A percentile compares a stretch with the other conserved stretches of the same genome.
phyloP scores from a whole-genome alignment of 2,888 invertebrate genomes.

The Lepidochitona cinerea region DNA sequence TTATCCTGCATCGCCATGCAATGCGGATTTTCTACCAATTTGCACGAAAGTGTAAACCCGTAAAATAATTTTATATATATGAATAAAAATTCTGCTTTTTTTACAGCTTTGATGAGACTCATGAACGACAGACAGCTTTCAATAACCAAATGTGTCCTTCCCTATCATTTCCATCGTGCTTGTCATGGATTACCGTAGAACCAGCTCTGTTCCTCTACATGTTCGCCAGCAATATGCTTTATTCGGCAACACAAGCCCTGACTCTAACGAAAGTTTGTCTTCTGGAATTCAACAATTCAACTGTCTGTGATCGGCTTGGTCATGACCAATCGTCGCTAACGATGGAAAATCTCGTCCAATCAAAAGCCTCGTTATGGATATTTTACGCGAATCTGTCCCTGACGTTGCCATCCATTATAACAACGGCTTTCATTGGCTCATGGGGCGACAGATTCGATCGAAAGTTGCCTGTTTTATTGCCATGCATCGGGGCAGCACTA shows the following conservation, averaged over 20 bases:
- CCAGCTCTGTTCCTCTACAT: slow-evolving; percentile 90
- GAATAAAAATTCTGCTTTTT: too few relatives aligned
- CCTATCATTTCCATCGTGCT: too few relatives aligned
- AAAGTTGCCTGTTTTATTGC: slow-evolving; percentile 71
- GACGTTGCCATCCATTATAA: slow-evolving; percentile 63
- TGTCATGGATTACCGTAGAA: slow-evolving; percentile 81
- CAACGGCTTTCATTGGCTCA: slow-evolving; percentile 64
- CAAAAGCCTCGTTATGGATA: slow-evolving; percentile 65
- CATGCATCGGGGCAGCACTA: slow-evolving; percentile 69
- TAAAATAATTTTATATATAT: too few relatives aligned
- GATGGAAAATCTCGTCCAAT: slow-evolving; percentile 59
- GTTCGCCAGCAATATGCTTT: slow-evolving; percentile 79
- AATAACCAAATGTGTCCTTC: too few relatives aligned
- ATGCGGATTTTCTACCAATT: too few relatives aligned
- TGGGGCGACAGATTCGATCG: slow-evolving; percentile 71
- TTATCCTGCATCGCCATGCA: too few relatives aligned
- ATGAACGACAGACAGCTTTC: too few relatives aligned
- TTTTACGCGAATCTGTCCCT: slow-evolving; percentile 64
- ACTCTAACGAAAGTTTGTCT: slow-evolving; percentile 70
- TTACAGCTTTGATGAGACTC: too few relatives aligned
- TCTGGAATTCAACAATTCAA: slow-evolving; percentile 34
- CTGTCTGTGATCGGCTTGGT: slow-evolving; percentile 41
- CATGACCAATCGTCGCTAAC: slow-evolving; percentile 18
- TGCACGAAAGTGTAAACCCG: too few relatives aligned
- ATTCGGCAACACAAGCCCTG: slow-evolving; percentile 70